Evolutionary conservation across 2,797 vertebrate species (phyloP).

Genomic region (Muscicapa striata): DNA sequence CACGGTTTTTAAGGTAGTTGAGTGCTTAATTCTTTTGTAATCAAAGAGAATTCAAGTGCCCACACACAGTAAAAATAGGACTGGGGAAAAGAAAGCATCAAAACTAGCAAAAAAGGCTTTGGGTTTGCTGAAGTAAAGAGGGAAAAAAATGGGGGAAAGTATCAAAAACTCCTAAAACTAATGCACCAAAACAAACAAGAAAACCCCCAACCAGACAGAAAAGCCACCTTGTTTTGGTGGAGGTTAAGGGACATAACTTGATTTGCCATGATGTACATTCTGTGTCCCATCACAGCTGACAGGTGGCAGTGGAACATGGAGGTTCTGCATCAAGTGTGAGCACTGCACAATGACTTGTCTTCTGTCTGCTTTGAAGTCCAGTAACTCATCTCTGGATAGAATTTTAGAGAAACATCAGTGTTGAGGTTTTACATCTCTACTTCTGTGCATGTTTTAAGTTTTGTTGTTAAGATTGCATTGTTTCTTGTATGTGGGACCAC

Average conservation of each 20-base stretch:
- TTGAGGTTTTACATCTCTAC: background rate
- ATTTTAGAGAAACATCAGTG: background rate
- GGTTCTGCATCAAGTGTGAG: background rate
- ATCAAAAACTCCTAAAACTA: background rate
- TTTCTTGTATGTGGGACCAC: background rate
- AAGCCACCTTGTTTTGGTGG: background rate
- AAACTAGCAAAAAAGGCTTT: background rate
- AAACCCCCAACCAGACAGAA: background rate
- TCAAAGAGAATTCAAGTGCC: background rate
- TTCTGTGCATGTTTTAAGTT: background rate
- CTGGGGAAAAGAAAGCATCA: background rate
- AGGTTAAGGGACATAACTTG: background rate
- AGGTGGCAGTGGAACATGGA: fast-evolving
- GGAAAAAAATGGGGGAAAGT: background rate
- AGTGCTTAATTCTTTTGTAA: constrained; percentile 7
- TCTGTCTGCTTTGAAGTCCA: background rate
- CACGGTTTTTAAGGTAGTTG: background rate
- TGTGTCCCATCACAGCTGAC: background rate
- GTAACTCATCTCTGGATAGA: background rate
- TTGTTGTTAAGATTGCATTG: background rate
- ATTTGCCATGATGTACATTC: background rate
- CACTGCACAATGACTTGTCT: background rate
- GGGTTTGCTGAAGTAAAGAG: background rate
- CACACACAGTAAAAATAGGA: background rate
- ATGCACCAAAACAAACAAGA: background rate